A percentile compares a stretch with the other conserved stretches of the same genome.
These are phyloP conservation scores for Melanostigma gelatinosum DNA, from an alignment of 2,113 vertebrate species.

Conservation along the genomic window DNA sequence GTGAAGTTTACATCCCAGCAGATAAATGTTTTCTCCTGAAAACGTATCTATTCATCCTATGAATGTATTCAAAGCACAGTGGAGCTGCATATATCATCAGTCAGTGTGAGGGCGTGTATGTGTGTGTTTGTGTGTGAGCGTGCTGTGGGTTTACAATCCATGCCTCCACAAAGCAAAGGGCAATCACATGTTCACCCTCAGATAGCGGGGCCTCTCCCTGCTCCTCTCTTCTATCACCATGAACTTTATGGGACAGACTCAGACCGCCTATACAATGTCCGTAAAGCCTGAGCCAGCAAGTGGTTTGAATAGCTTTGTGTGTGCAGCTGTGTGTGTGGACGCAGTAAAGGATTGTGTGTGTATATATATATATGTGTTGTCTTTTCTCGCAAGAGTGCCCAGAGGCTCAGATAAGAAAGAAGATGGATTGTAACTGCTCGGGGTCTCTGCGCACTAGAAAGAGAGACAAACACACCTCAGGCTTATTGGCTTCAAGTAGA, in stretches of 20 bases:
- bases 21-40: conserved; percentile 44
- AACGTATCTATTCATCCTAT: conserved; percentile 30
- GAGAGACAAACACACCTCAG: not conserved
- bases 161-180: conserved; percentile 36
- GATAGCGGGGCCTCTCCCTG: not conserved
- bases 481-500: conserved; percentile 9
- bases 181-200: conserved; percentile 28
- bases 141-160: not conserved
- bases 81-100: conserved; percentile 16
- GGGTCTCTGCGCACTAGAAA: conserved; percentile 19
- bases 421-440: not conserved
- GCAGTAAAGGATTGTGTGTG: conserved; percentile 18
- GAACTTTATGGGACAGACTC: conserved; percentile 36
- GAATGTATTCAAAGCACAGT: conserved; percentile 41
- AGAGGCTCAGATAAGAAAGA: conserved; percentile 26
- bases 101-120: conserved; percentile 11
- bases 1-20: conserved; percentile 24
- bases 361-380: not conserved
- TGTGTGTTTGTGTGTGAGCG: not conserved
- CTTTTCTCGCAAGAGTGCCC: conserved; percentile 11
- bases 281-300: conserved; percentile 34
- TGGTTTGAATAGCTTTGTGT: conserved; percentile 41
- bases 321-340: conserved; percentile 25
- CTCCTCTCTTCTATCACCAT: not conserved
- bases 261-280: conserved; percentile 5